Evolutionary conservation across 2,888 invertebrate species (phyloP).

Genomic region (Diarsia brunnea): DNA sequence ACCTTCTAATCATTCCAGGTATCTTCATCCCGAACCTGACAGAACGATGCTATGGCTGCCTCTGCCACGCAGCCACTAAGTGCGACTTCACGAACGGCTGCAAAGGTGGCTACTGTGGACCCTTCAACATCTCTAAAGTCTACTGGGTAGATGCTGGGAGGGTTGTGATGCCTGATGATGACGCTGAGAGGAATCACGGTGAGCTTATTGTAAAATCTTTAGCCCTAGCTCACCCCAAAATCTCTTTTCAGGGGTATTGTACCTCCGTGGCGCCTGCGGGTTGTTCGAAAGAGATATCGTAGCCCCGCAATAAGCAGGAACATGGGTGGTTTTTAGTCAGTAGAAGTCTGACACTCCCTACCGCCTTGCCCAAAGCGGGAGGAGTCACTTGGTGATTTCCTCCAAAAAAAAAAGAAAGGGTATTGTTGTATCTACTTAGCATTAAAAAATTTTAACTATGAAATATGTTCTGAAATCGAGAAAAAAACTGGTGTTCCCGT

Average conservation of each 20-base stretch:
- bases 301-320: no score
- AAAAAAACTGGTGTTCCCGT: neutral
- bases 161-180: slow-evolving; percentile 89
- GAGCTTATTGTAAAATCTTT: slow-evolving; percentile 18
- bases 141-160: slow-evolving; percentile 92
- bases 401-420: no score
- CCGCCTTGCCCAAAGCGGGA: no score
- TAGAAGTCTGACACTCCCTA: no score
- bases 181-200: slow-evolving; percentile 87
- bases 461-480: neutral
- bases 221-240: neutral
- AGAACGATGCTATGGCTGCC: slow-evolving; percentile 89
- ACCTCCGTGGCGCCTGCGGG: no score
- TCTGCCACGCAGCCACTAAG: slow-evolving; percentile 90
- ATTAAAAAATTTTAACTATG: neutral
- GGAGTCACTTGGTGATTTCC: no score
- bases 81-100: slow-evolving; percentile 89
- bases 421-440: no score
- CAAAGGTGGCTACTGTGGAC: slow-evolving; percentile 88
- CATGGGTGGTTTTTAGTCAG: no score
- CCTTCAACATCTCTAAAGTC: slow-evolving; percentile 91
- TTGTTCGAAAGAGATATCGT: no score
- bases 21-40: slow-evolving; percentile 87
- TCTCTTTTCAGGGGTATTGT: neutral
- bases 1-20: slow-evolving; percentile 71